Evolutionary conservation across 2,113 vertebrate genomes (phyloP), one percentile per base, ranked within the genome.

Genomic region (Alectura lathami): DNA sequence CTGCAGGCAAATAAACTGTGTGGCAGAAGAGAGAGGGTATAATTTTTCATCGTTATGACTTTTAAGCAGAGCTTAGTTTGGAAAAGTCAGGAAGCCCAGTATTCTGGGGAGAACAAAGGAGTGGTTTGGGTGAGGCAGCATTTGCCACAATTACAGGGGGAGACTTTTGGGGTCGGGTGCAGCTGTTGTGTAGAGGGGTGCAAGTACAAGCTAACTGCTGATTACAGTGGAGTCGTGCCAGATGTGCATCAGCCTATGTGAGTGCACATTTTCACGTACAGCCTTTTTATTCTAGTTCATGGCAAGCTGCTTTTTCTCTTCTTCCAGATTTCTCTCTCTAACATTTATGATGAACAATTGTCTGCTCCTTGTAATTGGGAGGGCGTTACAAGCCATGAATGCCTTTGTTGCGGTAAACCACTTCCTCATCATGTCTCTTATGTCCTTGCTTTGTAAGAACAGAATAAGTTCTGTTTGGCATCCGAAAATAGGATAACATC

Each of bases 301-400:
- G n/a, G 57, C 57, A 86, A 64, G 53, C 63, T 90, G 74, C 36
- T 87, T 72, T 10, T 85, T 51, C 63, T 79, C 74, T 79, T 54
- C 76, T 88, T 89, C 77, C 59, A 47, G 83, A 64, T 80, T 83
- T 91, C 63, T 85, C 43, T 80, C 36, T 86, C 45, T 88, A 78
- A 67, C 64, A 13, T 91, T 93, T 93, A 47, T 63, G 89, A 96
- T 96, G 96, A 94, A 88, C 86, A 34, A n/a, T 51, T 17, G 17
- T 80, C 53, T 91, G 56, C 48, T 72, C 56, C 64, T 93, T 77
- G 95, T 95, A 95, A 88, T 42, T 90, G 84, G 29, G 53, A 92
- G 88, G 86, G 42, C 11, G 47, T 94, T 88, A 78, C 70, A 91
- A 85, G 75, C 34, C 66, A 73, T n/a, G 34, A 85, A 42, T 42